Evolutionary conservation across 1,140 invertebrate genomes (phyloP).

Genomic region (Eufriesea mexicana): DNA sequence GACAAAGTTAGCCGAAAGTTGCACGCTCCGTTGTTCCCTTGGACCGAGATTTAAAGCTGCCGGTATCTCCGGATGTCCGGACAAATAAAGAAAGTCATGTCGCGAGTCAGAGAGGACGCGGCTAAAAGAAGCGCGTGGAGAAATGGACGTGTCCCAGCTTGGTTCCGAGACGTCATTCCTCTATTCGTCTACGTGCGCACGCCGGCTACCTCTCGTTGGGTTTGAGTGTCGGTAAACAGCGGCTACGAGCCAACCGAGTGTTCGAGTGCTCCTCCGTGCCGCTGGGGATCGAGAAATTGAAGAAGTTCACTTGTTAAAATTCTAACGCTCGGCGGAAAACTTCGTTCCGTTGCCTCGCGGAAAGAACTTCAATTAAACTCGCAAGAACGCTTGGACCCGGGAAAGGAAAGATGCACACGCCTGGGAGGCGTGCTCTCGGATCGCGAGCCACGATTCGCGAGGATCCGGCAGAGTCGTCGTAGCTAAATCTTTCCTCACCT

Average conservation of each 20-base stretch:
- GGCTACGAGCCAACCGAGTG: slow-evolving; percentile 14
- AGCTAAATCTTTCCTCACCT: not conserved
- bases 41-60: slow-evolving; percentile 35
- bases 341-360: slow-evolving; percentile 43
- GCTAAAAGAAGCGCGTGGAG: not conserved
- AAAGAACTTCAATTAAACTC: slow-evolving; percentile 56
- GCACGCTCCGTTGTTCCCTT: slow-evolving; percentile 52
- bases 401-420: not conserved
- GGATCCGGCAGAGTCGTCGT: not conserved
- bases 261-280: slow-evolving; percentile 25
- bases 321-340: slow-evolving; percentile 52
- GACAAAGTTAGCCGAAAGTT: slow-evolving; percentile 61
- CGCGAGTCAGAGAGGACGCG: slow-evolving; percentile 25
- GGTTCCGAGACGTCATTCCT: not conserved
- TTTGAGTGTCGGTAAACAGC: slow-evolving; percentile 44
- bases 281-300: slow-evolving; percentile 38
- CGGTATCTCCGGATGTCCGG: slow-evolving; percentile 42
- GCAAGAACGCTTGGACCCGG: not conserved
- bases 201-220: not conserved
- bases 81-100: slow-evolving; percentile 57
- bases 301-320: slow-evolving; percentile 63
- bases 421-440: not conserved
- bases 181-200: not conserved
- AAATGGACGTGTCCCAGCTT: not conserved
- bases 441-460: not conserved